Conservation (phyloP, 2,797 vertebrate species). For the Spheniscus humboldti region DNA sequence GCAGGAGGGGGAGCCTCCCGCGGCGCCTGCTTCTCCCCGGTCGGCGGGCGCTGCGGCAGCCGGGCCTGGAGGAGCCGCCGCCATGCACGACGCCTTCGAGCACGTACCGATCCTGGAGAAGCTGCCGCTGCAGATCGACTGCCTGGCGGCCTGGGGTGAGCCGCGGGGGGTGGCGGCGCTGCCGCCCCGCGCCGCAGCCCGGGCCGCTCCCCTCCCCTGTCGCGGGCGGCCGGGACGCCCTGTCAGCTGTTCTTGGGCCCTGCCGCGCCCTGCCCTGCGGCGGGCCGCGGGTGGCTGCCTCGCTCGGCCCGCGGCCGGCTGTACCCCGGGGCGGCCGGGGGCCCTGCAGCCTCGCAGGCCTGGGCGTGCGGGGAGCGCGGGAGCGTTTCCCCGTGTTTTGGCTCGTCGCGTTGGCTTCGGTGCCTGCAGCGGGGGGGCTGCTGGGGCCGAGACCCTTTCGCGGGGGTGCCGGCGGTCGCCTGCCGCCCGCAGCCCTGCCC, state of each 20-base stretch:
- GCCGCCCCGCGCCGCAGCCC: background rate
- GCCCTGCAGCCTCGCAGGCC: background rate
- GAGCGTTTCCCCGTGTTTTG: too few species aligned
- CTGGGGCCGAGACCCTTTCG: background rate
- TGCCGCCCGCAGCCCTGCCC: background rate
- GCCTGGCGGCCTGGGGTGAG: conserved; percentile 96
- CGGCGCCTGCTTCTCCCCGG: too few species aligned
- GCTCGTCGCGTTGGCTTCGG: background rate
- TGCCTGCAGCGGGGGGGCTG: background rate
- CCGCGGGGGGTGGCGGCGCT: background rate
- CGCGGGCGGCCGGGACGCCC: background rate
- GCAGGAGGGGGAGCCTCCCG: background rate
- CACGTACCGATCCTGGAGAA: conserved; percentile 93
- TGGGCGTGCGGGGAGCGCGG: background rate
- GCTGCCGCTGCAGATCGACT: conserved; percentile 95
- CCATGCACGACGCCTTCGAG: conserved; percentile 96
- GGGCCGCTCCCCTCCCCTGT: background rate
- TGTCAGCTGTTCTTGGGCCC: background rate
- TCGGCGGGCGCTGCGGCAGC: background rate
- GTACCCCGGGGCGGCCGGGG: background rate
- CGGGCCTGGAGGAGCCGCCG: background rate
- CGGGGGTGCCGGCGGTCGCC: background rate
- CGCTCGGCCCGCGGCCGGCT: too few species aligned
- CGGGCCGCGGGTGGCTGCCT: background rate
- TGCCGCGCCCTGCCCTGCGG: too few species aligned